Conservation (phyloP, 2,797 vertebrate species). For the Melanotaenia nigrans region DNA sequence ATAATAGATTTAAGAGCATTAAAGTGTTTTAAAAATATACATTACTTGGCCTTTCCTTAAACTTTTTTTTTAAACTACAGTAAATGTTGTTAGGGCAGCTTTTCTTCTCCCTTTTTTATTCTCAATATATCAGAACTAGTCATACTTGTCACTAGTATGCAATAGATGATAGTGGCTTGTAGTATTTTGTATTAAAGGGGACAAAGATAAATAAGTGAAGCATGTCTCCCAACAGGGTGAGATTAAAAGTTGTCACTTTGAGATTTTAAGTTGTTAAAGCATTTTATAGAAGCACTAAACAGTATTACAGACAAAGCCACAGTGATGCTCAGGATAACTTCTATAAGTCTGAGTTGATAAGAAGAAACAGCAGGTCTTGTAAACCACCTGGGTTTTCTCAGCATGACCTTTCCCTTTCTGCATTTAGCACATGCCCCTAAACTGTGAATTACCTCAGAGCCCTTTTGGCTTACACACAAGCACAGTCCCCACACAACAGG, state of each 20-base stretch:
- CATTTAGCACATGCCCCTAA: conserved; percentile 32
- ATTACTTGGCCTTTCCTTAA: no score
- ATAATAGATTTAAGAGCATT: no score
- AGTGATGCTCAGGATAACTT: conserved; percentile 29
- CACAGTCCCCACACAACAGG: conserved; percentile 35
- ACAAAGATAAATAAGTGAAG: no score
- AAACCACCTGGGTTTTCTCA: conserved; percentile 49
- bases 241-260: no score
- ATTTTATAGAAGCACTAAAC: no score
- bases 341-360: conserved; percentile 35
- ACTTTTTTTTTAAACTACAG: no score
- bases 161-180: background rate
- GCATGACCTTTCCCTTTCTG: conserved; percentile 22
- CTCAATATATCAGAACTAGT: background rate
- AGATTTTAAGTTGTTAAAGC: no score
- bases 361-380: conserved; percentile 29
- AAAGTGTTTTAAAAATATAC: no score
- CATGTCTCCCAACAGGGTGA: no score
- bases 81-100: background rate
- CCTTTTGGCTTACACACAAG: conserved; percentile 37
- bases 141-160: background rate
- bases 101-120: background rate
- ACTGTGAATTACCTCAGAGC: conserved; percentile 34
- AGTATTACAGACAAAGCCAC: conserved; percentile 3
- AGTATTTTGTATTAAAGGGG: background rate